Evolutionary conservation across 2,888 invertebrate species (phyloP).

Genomic region (Ichneumoninae sp.): DNA sequence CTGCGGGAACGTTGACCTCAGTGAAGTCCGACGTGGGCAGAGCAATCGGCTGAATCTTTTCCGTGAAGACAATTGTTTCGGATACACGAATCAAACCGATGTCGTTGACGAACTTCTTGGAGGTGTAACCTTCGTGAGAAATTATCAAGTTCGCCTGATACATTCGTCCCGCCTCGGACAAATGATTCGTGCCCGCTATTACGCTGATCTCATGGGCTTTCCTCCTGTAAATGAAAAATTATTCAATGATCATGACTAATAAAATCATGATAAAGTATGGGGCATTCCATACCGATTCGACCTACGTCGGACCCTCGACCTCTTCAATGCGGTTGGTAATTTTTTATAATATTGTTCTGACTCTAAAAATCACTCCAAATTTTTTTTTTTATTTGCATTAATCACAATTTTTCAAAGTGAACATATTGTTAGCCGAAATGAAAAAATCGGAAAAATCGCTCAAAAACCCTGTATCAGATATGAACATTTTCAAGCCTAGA

Average conservation of each 20-base stretch:
- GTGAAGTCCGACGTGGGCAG: constrained; percentile 81
- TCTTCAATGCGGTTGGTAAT: too few species aligned
- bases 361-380: too few species aligned
- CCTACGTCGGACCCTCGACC: too few species aligned
- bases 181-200: constrained; percentile 85
- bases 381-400: too few species aligned
- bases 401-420: too few species aligned
- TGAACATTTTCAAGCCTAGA: too few species aligned
- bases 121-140: constrained; percentile 84
- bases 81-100: constrained; percentile 84
- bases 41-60: constrained; percentile 82
- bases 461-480: too few species aligned
- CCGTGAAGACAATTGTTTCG: constrained; percentile 81
- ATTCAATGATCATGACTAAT: background rate
- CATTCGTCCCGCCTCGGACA: constrained; percentile 83
- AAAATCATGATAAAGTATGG: too few species aligned
- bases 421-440: too few species aligned
- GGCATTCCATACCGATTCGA: too few species aligned
- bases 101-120: constrained; percentile 83
- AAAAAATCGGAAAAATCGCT: too few species aligned
- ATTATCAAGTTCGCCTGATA: constrained; percentile 80
- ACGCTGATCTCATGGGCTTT: constrained; percentile 74
- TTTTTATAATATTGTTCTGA: too few species aligned
- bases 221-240: constrained; percentile 37
- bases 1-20: constrained; percentile 70